Base-by-base conservation (phyloP, 2,797 vertebrate species). In the Loriculus beryllinus region DNA sequence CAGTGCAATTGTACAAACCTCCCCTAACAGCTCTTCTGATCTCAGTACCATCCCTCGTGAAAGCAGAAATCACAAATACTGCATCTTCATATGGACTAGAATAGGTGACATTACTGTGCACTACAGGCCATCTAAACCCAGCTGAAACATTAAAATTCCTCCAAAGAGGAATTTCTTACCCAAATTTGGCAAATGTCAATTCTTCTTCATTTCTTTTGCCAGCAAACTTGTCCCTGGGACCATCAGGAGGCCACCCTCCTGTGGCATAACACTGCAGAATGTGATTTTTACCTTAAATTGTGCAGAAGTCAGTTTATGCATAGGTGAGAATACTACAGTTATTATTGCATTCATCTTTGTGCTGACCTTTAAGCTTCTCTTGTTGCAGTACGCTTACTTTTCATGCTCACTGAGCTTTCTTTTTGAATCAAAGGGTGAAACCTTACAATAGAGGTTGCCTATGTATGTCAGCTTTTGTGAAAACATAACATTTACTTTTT, bases 401-500 rank as follows among this genome's bases (percentile, higher is more conserved):
- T 84, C 31, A 74, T 79, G 69, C 74, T 56, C 65, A 56, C 13
- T 77, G 59, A 52, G 57, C 65, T 82, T 84, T 59, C 12, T 42
- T 91, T 94, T 43, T 22, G 77, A 79, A 92, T 75, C 48, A 82
- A 83, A 76, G 94, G 72, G 84, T 80, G 77, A 94, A 85, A 68
- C 37, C 29, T 76, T 48, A 85, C 33, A 29, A 74, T 28, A 78
- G 45, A 81, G 48, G 48, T 49, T 80, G 88, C 33, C 40, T 47
- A 40, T 7, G 35, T 21, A n/a, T 45, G 42, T 71, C 57, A 39
- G 52, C 54, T 79, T 92, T 37, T 52, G 59, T 48, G 9, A 93
- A 91, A 96, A 92, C 8, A 37, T 70, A 83, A 88, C 62, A 82
- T 94, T 96, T 95, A 54, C 26, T 95, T 95, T 74, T 93, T 81